phyloP scores from a whole-genome alignment of 1,140 invertebrate species.

The Megalonaias nervosa region DNA sequence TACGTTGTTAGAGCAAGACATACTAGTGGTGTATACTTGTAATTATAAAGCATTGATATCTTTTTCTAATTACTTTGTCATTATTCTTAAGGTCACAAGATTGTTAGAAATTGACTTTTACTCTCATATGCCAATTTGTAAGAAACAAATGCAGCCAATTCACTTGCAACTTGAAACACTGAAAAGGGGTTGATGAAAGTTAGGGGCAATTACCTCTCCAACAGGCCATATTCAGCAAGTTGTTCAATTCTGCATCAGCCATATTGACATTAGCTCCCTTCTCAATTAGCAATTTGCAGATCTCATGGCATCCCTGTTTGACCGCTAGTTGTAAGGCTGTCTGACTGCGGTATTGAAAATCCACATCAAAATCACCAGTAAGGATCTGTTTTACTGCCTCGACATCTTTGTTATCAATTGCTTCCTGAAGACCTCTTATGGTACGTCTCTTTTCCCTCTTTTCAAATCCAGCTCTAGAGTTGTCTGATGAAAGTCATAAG shows the following conservation, averaged over 20 bases:
- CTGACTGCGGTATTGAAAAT: constrained; percentile 66
- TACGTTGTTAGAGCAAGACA: no score
- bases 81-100: no score
- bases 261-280: constrained; percentile 67
- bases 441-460: constrained; percentile 33
- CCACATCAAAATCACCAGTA: constrained; percentile 63
- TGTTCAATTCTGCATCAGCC: constrained; percentile 62
- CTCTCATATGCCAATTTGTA: no score
- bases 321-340: constrained; percentile 67
- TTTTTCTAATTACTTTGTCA: no score
- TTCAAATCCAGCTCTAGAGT: constrained; percentile 31
- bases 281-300: constrained; percentile 58
- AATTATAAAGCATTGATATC: no score
- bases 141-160: no score
- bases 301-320: constrained; percentile 53
- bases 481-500: constrained; percentile 9
- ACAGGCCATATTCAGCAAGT: constrained; percentile 64
- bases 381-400: constrained; percentile 50
- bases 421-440: constrained; percentile 53
- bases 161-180: no score
- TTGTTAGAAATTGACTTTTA: no score
- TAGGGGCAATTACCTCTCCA: constrained; percentile 36
- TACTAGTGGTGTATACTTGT: no score
- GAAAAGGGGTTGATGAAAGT: no score
- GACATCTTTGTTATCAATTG: constrained; percentile 56